Base-by-base conservation (phyloP, 1,140 invertebrate genomes). In the Aphidius ervi region DNA sequence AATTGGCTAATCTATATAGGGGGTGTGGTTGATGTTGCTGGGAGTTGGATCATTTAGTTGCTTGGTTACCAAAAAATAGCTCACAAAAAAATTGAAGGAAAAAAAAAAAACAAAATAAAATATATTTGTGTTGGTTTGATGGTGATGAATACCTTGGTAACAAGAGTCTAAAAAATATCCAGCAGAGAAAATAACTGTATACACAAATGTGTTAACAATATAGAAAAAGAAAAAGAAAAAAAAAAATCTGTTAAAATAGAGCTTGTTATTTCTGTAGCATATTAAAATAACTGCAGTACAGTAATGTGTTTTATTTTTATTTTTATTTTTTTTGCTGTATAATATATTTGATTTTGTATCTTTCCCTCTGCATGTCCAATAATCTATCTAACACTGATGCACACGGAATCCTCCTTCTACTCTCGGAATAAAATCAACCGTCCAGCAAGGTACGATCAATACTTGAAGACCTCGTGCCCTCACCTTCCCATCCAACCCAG, bases 21-120 rank as follows among this genome's bases (percentile, higher is more conserved):
- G 65, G 65, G 65, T 66, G 65, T 56, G 65, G 65, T 66, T 62
- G 48, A n/a, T 66, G 65, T 59, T 59, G 65, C 65, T 66, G 65
- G 52, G 56, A 66, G 62, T 66, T 55, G 59, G 58, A 50, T 61
- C 58, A 31, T 31, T 31, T 57, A 56, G 65, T 66, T 66, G 65
- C 65, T 43, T 62, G 54, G 65, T 9, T 61, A 66, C 65, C 40
- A 46, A 66, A 63, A 66, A 49, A 62, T 62, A 59, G 23, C 4
- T 31, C 23, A 31, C 4, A 31, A 31, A 31, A 31, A 31, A 31
- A 31, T 16, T 16, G 16, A 16, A 16, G 16, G 16, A 31, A 23
- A 56, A 46, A 9, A 45, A 7, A 2, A 9, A 10, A 45, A 10
- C 2, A 3, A 45, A 45, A 45, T 2, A 45, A 45, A 45, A 45